phyloP scores from a whole-genome alignment of 1,140 invertebrate genomes.

The Scaptomyza montana region DNA sequence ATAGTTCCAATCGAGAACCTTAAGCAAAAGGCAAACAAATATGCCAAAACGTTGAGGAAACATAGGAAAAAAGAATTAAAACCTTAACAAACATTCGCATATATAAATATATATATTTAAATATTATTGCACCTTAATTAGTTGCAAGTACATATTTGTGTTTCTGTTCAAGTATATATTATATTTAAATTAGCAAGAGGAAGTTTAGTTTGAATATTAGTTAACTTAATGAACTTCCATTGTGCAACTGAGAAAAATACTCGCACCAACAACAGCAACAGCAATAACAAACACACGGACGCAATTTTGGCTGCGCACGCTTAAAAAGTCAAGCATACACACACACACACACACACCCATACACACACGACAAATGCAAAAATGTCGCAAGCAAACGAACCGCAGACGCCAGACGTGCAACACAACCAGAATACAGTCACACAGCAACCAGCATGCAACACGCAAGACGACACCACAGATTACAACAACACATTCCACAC shows the following conservation, averaged over 20 bases:
- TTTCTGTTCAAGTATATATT: constrained; percentile 16
- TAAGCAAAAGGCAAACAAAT: constrained; percentile 28
- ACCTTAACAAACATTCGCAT: constrained; percentile 23
- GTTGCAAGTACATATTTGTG: constrained; percentile 17
- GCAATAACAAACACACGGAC: background rate
- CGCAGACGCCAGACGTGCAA: constrained; percentile 44
- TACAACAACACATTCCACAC: constrained; percentile 33
- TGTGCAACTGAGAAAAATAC: constrained; percentile 35
- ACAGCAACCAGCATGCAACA: background rate
- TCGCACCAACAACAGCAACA: constrained; percentile 13
- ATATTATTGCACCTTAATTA: constrained; percentile 36
- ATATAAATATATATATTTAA: constrained; percentile 31
- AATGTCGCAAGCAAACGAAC: constrained; percentile 71
- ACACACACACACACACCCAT: constrained; percentile 26
- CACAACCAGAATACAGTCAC: constrained; percentile 38
- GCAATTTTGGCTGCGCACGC: constrained; percentile 18
- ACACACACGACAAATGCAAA: constrained; percentile 58
- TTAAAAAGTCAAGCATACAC: constrained; percentile 24
- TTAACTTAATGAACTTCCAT: constrained; percentile 40
- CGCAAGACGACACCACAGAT: constrained; percentile 11
- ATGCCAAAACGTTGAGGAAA: constrained; percentile 51
- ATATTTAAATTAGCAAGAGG: constrained; percentile 17
- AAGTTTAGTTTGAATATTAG: constrained; percentile 34
- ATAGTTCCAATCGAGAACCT: constrained; percentile 58
- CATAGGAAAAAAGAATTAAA: constrained; percentile 24